Evolutionary conservation across 2,888 invertebrate genomes (phyloP).

Genomic region (Theodoxus fluviatilis): DNA sequence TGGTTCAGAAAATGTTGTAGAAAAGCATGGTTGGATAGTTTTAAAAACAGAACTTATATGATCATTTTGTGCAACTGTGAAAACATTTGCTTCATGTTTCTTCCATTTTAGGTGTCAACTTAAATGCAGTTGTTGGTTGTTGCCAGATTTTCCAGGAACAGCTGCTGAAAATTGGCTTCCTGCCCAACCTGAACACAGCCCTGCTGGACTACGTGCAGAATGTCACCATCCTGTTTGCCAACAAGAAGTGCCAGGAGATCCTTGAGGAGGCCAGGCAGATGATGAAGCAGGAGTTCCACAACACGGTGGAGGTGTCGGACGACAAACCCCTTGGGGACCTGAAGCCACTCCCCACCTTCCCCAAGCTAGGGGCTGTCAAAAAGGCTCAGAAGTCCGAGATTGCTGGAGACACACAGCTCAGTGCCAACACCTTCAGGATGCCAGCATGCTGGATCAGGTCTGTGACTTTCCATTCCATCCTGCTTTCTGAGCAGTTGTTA

Average conservation of each 20-base stretch:
- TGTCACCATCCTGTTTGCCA: slow-evolving; percentile 79
- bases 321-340: slow-evolving; percentile 45
- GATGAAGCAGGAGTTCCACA: slow-evolving; percentile 83
- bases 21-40: too few species aligned
- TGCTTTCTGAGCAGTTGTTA: neutral
- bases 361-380: slow-evolving; percentile 31
- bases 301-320: slow-evolving; percentile 67
- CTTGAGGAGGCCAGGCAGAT: slow-evolving; percentile 75
- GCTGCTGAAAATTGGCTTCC: slow-evolving; percentile 68
- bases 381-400: slow-evolving; percentile 45
- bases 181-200: slow-evolving; percentile 59
- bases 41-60: too few species aligned
- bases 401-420: slow-evolving; percentile 44
- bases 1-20: too few species aligned
- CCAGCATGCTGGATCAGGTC: slow-evolving; percentile 70
- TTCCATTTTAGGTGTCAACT: too few species aligned
- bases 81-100: too few species aligned
- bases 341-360: slow-evolving; percentile 40
- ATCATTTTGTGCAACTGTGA: too few species aligned
- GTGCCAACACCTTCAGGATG: slow-evolving; percentile 65
- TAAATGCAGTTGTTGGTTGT: too few species aligned
- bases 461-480: neutral
- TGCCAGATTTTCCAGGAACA: too few species aligned
- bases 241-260: slow-evolving; percentile 78
- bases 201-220: slow-evolving; percentile 77